Conservation (phyloP, 2,113 vertebrate species). For the Mobula hypostoma region DNA sequence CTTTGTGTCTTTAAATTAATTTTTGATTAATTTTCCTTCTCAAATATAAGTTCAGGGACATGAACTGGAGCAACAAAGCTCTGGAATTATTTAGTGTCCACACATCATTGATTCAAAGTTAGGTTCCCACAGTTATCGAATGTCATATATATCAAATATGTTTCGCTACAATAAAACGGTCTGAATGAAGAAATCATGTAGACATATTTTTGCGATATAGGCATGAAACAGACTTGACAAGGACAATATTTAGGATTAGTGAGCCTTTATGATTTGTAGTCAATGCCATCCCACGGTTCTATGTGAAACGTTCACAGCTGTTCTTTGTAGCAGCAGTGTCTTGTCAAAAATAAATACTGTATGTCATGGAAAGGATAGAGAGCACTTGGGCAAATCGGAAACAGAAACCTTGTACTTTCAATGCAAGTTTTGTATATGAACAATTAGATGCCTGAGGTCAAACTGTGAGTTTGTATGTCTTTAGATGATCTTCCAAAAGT, state of each 20-base stretch:
- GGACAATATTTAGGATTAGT: neutral
- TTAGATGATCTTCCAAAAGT: no score
- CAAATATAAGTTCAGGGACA: neutral
- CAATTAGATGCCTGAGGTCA: neutral
- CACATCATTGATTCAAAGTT: neutral
- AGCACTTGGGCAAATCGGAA: neutral
- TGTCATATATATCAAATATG: neutral
- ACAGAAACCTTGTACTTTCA: neutral
- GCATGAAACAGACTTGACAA: neutral
- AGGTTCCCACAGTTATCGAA: conserved; percentile 26
- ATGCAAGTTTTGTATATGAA: neutral
- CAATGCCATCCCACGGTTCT: neutral
- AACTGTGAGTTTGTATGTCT: neutral
- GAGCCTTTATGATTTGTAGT: neutral
- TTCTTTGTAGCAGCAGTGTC: conserved; percentile 4
- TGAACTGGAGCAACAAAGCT: neutral
- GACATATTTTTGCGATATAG: neutral
- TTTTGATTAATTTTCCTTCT: neutral
- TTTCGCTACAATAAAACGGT: neutral
- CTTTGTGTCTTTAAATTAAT: no score
- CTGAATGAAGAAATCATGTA: neutral
- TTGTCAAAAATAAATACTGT: neutral
- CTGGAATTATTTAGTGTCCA: neutral
- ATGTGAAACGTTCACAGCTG: neutral
- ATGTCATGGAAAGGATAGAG: neutral